Percentiles rank a stretch among this genome's conserved stretches.
Conservation (phyloP, 2,797 vertebrate genomes). For the Cichlasoma orientale region DNA sequence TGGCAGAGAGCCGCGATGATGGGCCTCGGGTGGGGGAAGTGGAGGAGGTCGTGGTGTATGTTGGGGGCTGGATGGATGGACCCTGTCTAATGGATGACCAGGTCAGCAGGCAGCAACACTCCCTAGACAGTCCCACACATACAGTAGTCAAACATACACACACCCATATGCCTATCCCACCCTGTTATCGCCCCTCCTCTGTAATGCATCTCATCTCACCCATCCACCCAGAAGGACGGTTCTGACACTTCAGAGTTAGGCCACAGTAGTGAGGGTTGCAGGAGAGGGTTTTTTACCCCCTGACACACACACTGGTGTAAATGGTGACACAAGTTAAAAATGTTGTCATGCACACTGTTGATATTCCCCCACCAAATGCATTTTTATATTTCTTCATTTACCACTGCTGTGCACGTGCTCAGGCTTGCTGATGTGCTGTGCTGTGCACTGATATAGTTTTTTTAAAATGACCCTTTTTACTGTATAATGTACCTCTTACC, state of each 20-base stretch:
- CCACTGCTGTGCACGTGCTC: not conserved
- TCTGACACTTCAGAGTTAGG: slow-evolving; percentile 40
- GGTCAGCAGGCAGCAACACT: slow-evolving; percentile 70
- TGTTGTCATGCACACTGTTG: slow-evolving; percentile 9
- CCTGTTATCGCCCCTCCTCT: slow-evolving; percentile 21
- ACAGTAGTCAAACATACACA: slow-evolving; percentile 28
- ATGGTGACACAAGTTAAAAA: slow-evolving; percentile 29
- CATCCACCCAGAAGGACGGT: slow-evolving; percentile 30
- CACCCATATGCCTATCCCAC: slow-evolving; percentile 42
- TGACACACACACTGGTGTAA: slow-evolving; percentile 41
- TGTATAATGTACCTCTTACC: not conserved
- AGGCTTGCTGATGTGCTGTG: not conserved
- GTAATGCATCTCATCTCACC: slow-evolving; percentile 8
- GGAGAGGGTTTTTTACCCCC: slow-evolving; percentile 22
- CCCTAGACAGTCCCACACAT: slow-evolving; percentile 53
- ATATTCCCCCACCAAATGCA: not conserved
- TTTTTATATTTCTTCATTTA: slow-evolving; percentile 1
- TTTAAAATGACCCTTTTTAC: not conserved
- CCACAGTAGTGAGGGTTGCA: slow-evolving; percentile 47
- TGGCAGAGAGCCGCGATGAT: slow-evolving; percentile 65
- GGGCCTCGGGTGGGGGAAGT: slow-evolving; percentile 19
- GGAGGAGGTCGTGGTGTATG: not conserved
- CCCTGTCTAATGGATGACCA: slow-evolving; percentile 72
- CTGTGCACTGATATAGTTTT: not conserved
- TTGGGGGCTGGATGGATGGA: slow-evolving; percentile 47